These are phyloP conservation scores for Drosophila maculinotata DNA, from an alignment of 2,888 invertebrate genomes.

Conservation along the genomic window DNA sequence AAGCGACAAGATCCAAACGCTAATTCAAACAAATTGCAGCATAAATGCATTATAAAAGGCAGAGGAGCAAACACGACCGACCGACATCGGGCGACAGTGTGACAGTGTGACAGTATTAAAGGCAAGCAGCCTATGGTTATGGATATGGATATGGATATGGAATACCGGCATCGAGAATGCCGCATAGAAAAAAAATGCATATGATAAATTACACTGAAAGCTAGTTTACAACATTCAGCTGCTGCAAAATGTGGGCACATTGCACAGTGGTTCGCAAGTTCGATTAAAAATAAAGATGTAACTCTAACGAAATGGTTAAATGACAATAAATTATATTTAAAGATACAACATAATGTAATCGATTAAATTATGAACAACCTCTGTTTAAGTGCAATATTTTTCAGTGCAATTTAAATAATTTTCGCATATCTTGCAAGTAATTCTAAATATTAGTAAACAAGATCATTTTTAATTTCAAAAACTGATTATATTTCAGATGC, in stretches of 20 bases:
- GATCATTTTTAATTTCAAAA: no score
- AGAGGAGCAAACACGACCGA: conserved; percentile 50
- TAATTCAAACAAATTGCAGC: conserved; percentile 81
- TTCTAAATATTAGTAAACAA: no score
- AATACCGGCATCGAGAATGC: conserved; percentile 35
- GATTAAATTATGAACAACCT: no score
- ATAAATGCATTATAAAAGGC: conserved; percentile 77
- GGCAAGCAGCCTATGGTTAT: conserved; percentile 21
- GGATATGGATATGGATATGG: conserved; percentile 7
- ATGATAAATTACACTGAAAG: conserved; percentile 65
- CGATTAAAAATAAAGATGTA: not conserved
- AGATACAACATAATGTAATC: no score
- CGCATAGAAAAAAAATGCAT: conserved; percentile 54
- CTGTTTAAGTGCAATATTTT: no score
- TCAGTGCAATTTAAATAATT: no score
- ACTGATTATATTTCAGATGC: no score
- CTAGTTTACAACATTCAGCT: conserved; percentile 28
- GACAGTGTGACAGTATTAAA: conserved; percentile 63
- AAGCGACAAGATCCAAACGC: conserved; percentile 45
- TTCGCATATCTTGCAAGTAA: no score
- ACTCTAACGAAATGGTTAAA: no score
- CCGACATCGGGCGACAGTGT: conserved; percentile 54
- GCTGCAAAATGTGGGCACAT: conserved; percentile 37
- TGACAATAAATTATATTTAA: no score
- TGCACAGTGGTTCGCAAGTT: conserved; percentile 40